phyloP scores from a whole-genome alignment of 1,140 invertebrate genomes.

The Zaprionus nigranus region DNA sequence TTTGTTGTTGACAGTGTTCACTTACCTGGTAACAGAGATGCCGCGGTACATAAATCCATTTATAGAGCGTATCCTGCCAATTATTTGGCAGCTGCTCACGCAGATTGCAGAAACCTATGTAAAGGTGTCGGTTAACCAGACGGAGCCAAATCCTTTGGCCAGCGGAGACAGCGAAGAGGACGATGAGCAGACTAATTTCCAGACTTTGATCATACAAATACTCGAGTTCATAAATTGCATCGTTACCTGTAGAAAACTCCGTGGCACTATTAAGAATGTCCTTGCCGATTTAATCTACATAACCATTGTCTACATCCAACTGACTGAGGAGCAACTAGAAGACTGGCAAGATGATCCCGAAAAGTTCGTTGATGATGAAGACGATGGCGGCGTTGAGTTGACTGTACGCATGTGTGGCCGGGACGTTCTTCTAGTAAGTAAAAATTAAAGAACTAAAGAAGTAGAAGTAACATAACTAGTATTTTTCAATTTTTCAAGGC shows the following conservation, averaged over 20 bases:
- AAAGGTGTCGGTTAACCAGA: constrained; percentile 80
- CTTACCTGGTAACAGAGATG: constrained; percentile 87
- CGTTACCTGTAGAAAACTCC: constrained; percentile 88
- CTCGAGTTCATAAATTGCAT: constrained; percentile 90
- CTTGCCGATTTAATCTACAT: constrained; percentile 91
- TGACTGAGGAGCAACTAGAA: constrained; percentile 91
- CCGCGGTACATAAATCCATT: constrained; percentile 88
- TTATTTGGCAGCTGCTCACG: constrained; percentile 90
- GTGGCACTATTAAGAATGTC: constrained; percentile 88
- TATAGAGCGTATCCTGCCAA: constrained; percentile 88
- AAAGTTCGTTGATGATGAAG: constrained; percentile 92
- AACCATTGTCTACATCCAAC: constrained; percentile 88
- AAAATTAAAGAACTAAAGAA: background rate
- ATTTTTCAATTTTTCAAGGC: constrained; percentile 82
- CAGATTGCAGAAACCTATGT: constrained; percentile 87
- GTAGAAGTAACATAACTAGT: background rate
- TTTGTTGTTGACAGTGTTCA: constrained; percentile 84
- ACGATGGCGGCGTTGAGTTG: constrained; percentile 89
- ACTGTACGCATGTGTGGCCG: constrained; percentile 91
- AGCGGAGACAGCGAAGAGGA: constrained; percentile 72
- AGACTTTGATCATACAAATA: constrained; percentile 90
- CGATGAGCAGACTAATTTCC: constrained; percentile 90
- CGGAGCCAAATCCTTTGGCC: constrained; percentile 67
- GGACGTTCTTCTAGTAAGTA: constrained; percentile 87
- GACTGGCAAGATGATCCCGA: constrained; percentile 90